Conservation (phyloP, 1,140 invertebrate species). For the Neuroterus valhalla region DNA sequence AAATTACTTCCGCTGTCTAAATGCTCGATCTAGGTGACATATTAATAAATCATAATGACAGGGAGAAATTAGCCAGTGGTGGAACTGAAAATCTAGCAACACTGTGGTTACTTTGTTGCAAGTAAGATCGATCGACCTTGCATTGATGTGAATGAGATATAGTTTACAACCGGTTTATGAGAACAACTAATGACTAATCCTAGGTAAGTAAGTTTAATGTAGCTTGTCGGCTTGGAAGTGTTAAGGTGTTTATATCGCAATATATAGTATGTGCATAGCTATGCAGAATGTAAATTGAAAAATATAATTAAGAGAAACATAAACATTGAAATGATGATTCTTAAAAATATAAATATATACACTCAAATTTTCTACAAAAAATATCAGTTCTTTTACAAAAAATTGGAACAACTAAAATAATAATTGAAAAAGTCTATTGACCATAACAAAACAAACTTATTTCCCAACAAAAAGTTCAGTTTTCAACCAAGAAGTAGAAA, state of each 20-base stretch:
- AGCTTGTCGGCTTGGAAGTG: conserved; percentile 19
- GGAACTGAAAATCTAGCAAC: not conserved
- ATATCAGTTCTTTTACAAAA: too few species aligned
- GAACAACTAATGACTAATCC: conserved; percentile 29
- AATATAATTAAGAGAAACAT: too few species aligned
- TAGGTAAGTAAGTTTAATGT: conserved; percentile 10
- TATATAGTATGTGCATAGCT: too few species aligned
- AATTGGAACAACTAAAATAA: too few species aligned
- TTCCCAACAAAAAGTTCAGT: too few species aligned
- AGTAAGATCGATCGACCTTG: conserved; percentile 1
- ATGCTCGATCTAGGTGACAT: not conserved
- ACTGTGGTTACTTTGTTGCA: conserved; percentile 29
- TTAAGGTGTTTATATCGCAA: too few species aligned
- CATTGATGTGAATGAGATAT: conserved; percentile 17
- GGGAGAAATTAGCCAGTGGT: conserved; percentile 2
- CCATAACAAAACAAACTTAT: too few species aligned
- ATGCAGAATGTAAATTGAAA: too few species aligned
- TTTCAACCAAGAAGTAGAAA: too few species aligned
- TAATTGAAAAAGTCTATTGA: too few species aligned
- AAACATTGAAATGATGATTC: too few species aligned
- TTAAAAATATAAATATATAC: not conserved
- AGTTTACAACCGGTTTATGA: not conserved
- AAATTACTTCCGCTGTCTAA: not conserved
- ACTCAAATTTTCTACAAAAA: not conserved
- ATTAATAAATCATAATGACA: conserved; percentile 17